Evolutionary conservation across 2,888 invertebrate genomes (phyloP), one percentile per base, ranked within the genome.

Genomic region (Alitta virens): DNA sequence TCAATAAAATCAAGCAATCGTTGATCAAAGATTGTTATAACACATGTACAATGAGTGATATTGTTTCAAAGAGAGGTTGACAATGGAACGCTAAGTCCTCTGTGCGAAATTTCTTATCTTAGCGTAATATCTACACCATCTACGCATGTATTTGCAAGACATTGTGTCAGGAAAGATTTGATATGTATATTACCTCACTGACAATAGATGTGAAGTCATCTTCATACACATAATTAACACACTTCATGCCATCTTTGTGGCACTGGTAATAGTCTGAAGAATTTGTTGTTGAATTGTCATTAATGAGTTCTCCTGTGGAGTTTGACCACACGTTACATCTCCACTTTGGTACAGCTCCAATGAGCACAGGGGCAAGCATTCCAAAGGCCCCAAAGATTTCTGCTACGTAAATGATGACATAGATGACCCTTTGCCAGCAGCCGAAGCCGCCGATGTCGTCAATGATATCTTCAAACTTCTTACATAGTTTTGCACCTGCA

Each of bases 321-420:
- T 33, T 33, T 7, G 33, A 33, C 33, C 33, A 33, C 7, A 12
- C 5, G 12, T 5, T 7, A 27, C 64, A 64, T n/a, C 27, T 40
- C 62, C 62, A 65, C 3, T 25, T 55, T n/a, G 66, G 66, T 2
- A 38, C 49, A 16, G 56, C 61, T 18, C 62, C 66, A 25, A 46
- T 62, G 46, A 66, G 62, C 43, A 66, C 64, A 2, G 64, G 63
- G 14, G 56, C 21, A 21, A 66, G n/a, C 58, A 66, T 58, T n/a
- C 58, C 40, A 18, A 64, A 54, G 9, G 64, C 66, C 14, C 62
- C 61, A 21, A 64, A 55, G 14, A 66, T 27, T 38, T 66, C 66
- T 1, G 62, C 56, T 9, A 40, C 23, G n/a, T 27, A 56, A 7
- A 66, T 61, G n/a, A 64, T 27, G 5, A 64, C 18, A 51, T 64